These are phyloP conservation scores for Harpagus bidentatus DNA, from an alignment of 2,113 vertebrate genomes.

Conservation along the genomic window DNA sequence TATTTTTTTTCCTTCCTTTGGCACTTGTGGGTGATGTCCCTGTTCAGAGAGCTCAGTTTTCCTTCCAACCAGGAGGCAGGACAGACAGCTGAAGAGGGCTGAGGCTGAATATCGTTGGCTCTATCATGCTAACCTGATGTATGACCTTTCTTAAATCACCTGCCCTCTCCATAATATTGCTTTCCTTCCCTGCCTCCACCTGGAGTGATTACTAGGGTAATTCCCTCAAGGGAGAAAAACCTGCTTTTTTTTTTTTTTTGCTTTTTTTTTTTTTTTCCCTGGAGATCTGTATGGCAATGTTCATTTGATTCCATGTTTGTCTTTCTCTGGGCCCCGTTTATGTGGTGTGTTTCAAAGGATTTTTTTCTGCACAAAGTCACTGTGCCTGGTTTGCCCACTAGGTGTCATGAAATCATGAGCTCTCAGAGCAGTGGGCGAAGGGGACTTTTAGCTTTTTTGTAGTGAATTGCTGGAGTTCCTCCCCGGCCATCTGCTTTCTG, in stretches of 20 bases:
- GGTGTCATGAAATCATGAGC: slow-evolving; percentile 45
- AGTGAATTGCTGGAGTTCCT: slow-evolving; percentile 27
- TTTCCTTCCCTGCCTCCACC: background rate
- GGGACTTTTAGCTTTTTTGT: background rate
- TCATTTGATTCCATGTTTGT: background rate
- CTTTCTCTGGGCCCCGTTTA: accelerated
- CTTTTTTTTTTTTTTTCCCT: background rate
- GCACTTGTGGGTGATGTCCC: background rate
- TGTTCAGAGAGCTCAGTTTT: background rate
- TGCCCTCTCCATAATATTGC: background rate
- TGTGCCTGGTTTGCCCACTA: slow-evolving; percentile 42
- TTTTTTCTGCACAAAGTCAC: background rate
- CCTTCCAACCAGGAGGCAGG: background rate
- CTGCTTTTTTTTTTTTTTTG: accelerated
- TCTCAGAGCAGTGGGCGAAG: background rate
- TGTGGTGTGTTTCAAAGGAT: accelerated
- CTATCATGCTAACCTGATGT: background rate
- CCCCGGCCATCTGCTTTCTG: slow-evolving; percentile 54
- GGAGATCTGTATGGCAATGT: accelerated
- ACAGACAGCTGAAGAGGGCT: background rate
- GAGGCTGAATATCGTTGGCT: background rate
- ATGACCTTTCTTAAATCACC: background rate
- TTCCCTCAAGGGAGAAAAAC: background rate
- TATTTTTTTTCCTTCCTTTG: background rate
- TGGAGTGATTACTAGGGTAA: background rate